A percentile compares a stretch with the other conserved stretches of the same genome.
phyloP scores from a whole-genome alignment of 2,113 vertebrate species.

The Morone saxatilis region DNA sequence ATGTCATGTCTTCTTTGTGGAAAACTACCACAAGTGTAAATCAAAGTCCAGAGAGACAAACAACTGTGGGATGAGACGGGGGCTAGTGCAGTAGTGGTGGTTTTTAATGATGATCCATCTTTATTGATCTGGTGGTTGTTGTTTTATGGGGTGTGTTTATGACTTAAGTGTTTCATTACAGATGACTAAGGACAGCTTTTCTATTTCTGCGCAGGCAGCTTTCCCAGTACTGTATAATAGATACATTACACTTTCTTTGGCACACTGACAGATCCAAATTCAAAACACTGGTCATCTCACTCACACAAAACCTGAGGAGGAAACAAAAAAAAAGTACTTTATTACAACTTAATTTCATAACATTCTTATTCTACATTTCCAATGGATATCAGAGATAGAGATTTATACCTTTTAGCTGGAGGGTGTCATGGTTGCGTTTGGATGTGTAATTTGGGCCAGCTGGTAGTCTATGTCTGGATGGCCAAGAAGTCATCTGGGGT shows the following conservation, averaged over 20 bases:
- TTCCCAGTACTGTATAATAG: neutral
- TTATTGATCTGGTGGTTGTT: conserved; percentile 22
- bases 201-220: neutral
- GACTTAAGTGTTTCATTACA: conserved; percentile 39
- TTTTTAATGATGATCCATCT: conserved; percentile 1
- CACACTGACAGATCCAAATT: conserved; percentile 9
- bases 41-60: conserved; percentile 59
- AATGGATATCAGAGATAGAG: neutral
- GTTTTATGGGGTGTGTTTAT: conserved; percentile 36
- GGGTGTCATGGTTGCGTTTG: neutral
- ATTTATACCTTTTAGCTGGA: conserved; percentile 7
- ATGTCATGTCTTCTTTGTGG: conserved; percentile 10
- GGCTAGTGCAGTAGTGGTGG: neutral
- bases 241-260: neutral
- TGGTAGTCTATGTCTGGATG: conserved; percentile 63
- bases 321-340: neutral
- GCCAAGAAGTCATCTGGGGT: conserved; percentile 75
- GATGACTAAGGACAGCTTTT: neutral
- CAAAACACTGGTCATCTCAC: neutral
- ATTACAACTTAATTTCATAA: too few species aligned
- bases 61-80: neutral
- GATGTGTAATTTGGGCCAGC: neutral
- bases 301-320: neutral
- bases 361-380: neutral
- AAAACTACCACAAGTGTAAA: conserved; percentile 59